Evolutionary conservation across 2,888 invertebrate species (phyloP), one percentile per base, ranked within the genome.

Genomic region (Invenusta paracnida): DNA sequence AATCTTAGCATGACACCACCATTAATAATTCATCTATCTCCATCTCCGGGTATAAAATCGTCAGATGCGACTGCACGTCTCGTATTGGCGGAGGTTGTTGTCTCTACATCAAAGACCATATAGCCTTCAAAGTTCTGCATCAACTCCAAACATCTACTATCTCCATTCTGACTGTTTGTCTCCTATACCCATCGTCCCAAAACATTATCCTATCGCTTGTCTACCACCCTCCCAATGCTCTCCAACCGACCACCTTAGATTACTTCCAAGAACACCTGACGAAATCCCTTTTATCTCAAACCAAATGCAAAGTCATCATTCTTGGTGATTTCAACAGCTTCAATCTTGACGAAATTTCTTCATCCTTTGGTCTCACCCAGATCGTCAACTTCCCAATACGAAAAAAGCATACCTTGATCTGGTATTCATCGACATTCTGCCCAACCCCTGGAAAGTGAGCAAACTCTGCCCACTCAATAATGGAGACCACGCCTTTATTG

Each of bases 201-300:
- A 73, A 73, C 27, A 79, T 25, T 27, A 79, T 79, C 27, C 2
- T 79, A 25, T 79, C 29, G 23, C 29, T 23, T 27, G 82, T 82
- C 5, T 82, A 82, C 29, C 82, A 82, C 23, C 82, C 82, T 30
- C 82, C 82, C 2, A 82, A 82, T 82, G 82, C 82, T 29, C 29
- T 25, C 23, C 5, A 82, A 5, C 13, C n/a, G 17, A 82, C 17
- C 82, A 82, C 82, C 2, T 23, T 82, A 27, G 30, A 82, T 28
- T 82, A 28, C 23, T 82, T 82, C 5, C 29, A 82, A 29, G 82
- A 82, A 11, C 2, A 29, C 2, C 30, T 82, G 23, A 30, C 82
- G 2, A 79, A 27, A 79, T n/a, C 79, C 2, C 79, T 79, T 23
- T 27, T 25, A 79, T 79, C 27, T 25, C 79, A 79, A 79, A 2